These are phyloP conservation scores for Theristicus caerulescens DNA, from an alignment of 2,113 vertebrate genomes.

Conservation along the genomic window DNA sequence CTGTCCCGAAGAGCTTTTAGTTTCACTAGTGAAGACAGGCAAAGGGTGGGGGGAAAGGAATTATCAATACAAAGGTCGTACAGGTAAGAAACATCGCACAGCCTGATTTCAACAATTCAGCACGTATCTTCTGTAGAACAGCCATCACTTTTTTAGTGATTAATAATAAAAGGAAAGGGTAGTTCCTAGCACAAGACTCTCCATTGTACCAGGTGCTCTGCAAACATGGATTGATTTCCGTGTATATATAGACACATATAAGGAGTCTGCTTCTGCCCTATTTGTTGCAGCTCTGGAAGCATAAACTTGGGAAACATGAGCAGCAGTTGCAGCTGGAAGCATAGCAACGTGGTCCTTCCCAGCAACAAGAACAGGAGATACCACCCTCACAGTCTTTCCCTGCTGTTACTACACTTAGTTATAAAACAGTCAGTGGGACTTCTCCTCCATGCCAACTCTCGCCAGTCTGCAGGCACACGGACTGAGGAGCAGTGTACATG, in stretches of 20 bases:
- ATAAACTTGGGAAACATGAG: neutral
- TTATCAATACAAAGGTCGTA: neutral
- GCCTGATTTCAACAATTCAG: neutral
- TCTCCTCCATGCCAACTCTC: neutral
- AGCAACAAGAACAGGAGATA: neutral
- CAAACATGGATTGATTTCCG: neutral
- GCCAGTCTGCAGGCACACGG: neutral
- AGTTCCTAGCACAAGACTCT: neutral
- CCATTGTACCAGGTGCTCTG: neutral
- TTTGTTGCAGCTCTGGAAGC: neutral
- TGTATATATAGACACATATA: neutral
- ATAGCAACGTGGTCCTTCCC: neutral
- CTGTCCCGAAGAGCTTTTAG: neutral
- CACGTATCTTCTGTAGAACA: neutral
- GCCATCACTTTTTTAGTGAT: neutral
- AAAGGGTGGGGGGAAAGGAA: neutral
- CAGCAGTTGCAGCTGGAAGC: neutral
- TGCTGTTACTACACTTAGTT: neutral
- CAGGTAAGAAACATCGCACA: neutral
- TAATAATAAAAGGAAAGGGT: neutral
- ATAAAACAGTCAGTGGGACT: neutral
- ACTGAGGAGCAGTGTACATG: neutral
- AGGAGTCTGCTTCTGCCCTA: neutral
- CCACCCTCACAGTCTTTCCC: neutral
- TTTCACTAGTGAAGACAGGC: neutral